phyloP scores from a whole-genome alignment of 2,113 vertebrate species.

The Nematolebias whitei region DNA sequence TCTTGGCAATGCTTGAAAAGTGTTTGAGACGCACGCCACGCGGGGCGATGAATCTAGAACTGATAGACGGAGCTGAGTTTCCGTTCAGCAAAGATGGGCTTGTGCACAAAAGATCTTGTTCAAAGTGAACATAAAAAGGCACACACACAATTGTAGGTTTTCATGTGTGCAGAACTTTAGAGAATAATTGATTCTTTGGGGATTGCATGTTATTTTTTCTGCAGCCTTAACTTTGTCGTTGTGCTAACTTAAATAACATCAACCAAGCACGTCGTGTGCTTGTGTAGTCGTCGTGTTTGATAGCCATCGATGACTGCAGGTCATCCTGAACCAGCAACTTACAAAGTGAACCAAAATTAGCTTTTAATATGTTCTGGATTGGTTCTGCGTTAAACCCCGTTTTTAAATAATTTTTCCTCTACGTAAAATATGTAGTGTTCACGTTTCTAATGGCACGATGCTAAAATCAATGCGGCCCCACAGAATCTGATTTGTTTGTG shows the following conservation, averaged over 20 bases:
- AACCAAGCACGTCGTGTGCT: not conserved
- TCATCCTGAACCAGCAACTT: slow-evolving; percentile 28
- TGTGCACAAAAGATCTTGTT: slow-evolving; percentile 37
- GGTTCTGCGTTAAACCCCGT: slow-evolving; percentile 15
- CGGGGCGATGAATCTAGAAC: slow-evolving; percentile 36
- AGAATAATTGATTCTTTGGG: slow-evolving; percentile 30
- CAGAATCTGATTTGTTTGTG: too few species aligned
- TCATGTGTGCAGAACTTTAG: slow-evolving; percentile 20
- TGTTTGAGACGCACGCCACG: slow-evolving; percentile 41
- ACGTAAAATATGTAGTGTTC: slow-evolving; percentile 9
- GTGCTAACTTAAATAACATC: not conserved
- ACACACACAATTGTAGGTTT: slow-evolving; percentile 31
- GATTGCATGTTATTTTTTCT: slow-evolving; percentile 16
- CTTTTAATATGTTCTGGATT: slow-evolving; percentile 6
- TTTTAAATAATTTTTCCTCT: slow-evolving; percentile 21
- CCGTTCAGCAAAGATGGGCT: slow-evolving; percentile 34
- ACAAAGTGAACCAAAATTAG: slow-evolving; percentile 26
- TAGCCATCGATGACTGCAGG: too few species aligned
- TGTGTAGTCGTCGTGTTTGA: slow-evolving; percentile 25
- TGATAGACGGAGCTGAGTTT: slow-evolving; percentile 45
- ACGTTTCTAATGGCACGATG: not conserved
- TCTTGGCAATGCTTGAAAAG: slow-evolving; percentile 39
- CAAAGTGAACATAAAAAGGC: slow-evolving; percentile 31
- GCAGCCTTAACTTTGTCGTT: not conserved
- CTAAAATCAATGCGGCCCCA: too few species aligned